phyloP scores from a whole-genome alignment of 1,140 invertebrate species.

The Bombus vancouverensis region DNA sequence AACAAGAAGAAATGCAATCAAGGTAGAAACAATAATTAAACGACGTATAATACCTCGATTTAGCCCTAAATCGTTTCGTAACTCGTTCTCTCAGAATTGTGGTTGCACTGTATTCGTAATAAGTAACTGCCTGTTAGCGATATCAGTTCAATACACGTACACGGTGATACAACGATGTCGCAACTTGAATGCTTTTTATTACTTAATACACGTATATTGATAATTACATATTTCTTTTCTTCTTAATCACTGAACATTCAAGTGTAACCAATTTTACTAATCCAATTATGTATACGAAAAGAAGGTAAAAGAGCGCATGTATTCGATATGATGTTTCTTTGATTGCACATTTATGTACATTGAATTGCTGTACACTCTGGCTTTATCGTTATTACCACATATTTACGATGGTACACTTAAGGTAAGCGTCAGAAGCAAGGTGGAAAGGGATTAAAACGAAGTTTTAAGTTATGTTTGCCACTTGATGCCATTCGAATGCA shows the following conservation, averaged over 20 bases:
- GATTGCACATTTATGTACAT: not conserved
- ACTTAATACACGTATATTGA: not conserved
- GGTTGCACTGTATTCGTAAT: slow-evolving; percentile 47
- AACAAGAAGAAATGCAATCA: not conserved
- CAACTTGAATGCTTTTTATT: not conserved
- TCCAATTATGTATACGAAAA: not conserved
- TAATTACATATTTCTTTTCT: not conserved
- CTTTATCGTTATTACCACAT: not conserved
- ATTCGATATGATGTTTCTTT: not conserved
- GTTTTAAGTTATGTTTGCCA: slow-evolving; percentile 51
- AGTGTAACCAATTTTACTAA: not conserved
- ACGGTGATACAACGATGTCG: not conserved
- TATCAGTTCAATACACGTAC: not conserved
- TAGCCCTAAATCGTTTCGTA: slow-evolving; percentile 38
- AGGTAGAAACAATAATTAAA: not conserved
- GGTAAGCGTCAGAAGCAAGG: not conserved
- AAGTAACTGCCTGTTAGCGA: slow-evolving; percentile 10
- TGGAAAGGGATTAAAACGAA: slow-evolving; percentile 34
- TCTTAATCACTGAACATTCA: too few species aligned
- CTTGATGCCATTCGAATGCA: slow-evolving; percentile 49
- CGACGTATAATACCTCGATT: not conserved
- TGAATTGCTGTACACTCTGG: not conserved
- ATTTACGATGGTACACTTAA: not conserved
- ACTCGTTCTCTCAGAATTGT: slow-evolving; percentile 65
- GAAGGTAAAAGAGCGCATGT: not conserved